These are phyloP conservation scores for Coelopa pilipes DNA, from an alignment of 2,888 invertebrate genomes.

Conservation along the genomic window DNA sequence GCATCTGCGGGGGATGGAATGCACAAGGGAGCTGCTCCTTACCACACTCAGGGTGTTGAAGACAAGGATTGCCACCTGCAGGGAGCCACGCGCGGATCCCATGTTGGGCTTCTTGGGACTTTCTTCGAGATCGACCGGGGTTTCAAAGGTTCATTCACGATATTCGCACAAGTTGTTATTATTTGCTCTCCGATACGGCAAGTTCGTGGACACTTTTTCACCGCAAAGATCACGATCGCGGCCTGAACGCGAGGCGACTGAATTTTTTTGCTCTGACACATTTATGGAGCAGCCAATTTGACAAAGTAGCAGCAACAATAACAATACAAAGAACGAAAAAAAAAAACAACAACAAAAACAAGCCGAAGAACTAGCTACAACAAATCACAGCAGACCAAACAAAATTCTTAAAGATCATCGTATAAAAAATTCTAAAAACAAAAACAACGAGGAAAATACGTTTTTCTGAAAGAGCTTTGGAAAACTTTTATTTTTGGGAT, in stretches of 20 bases:
- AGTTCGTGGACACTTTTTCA: neutral
- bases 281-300: constrained; percentile 22
- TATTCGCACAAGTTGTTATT: neutral
- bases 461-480: neutral
- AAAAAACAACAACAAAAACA: constrained; percentile 5
- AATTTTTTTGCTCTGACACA: constrained; percentile 6
- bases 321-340: constrained; percentile 14
- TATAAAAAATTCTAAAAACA: no score
- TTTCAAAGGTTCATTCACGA: neutral
- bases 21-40: no score
- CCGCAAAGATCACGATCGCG: constrained; percentile 4
- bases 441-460: neutral
- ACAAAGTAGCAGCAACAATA: constrained; percentile 4
- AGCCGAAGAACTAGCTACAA: neutral
- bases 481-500: neutral
- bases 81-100: constrained; percentile 55
- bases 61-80: constrained; percentile 58
- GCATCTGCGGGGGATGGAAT: no score
- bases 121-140: neutral
- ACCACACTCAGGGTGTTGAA: constrained; percentile 58
- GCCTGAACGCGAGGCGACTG: constrained; percentile 17
- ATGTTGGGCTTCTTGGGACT: constrained; percentile 41
- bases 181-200: neutral
- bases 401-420: no score
- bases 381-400: neutral